These are phyloP conservation scores for Neuroterus valhalla DNA, from an alignment of 1,140 invertebrate genomes.

Conservation along the genomic window DNA sequence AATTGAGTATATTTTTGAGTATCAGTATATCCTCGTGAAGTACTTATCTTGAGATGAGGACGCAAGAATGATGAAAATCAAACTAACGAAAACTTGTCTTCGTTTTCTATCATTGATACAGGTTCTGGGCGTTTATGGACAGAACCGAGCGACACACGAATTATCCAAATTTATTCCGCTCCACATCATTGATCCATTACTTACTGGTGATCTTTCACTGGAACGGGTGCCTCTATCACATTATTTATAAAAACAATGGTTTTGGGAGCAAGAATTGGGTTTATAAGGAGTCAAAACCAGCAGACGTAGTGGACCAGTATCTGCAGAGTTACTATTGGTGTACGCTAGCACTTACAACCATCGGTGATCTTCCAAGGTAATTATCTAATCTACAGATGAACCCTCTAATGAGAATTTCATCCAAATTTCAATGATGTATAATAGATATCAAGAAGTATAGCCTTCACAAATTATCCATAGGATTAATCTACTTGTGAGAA, in stretches of 20 bases:
- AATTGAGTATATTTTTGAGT: too few relatives aligned
- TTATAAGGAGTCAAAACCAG: constrained; percentile 87
- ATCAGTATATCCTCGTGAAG: too few relatives aligned
- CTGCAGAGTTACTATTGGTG: constrained; percentile 99
- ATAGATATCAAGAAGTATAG: too few relatives aligned
- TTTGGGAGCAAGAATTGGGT: constrained; percentile 95
- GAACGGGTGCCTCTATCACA: constrained; percentile 98
- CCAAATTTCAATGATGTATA: too few relatives aligned
- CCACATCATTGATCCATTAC: constrained; percentile 95
- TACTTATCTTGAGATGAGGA: too few relatives aligned
- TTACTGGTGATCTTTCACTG: constrained; percentile 99
- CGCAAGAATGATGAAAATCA: background rate
- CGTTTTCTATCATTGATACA: constrained; percentile 39
- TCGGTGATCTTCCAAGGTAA: constrained; percentile 79
- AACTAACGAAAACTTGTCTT: background rate
- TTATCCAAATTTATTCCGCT: constrained; percentile 98
- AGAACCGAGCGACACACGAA: constrained; percentile 98
- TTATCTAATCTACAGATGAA: constrained; percentile 1
- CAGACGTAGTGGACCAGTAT: constrained; percentile 94
- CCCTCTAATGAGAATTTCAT: too few relatives aligned
- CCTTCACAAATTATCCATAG: too few relatives aligned
- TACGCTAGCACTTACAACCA: constrained; percentile 94
- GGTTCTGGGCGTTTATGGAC: constrained; percentile 98
- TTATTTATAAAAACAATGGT: constrained; percentile 95
- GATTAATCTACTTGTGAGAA: too few relatives aligned